Base-by-base conservation (phyloP, 2,888 invertebrate genomes). In the Rhaphigaster nebulosa region DNA sequence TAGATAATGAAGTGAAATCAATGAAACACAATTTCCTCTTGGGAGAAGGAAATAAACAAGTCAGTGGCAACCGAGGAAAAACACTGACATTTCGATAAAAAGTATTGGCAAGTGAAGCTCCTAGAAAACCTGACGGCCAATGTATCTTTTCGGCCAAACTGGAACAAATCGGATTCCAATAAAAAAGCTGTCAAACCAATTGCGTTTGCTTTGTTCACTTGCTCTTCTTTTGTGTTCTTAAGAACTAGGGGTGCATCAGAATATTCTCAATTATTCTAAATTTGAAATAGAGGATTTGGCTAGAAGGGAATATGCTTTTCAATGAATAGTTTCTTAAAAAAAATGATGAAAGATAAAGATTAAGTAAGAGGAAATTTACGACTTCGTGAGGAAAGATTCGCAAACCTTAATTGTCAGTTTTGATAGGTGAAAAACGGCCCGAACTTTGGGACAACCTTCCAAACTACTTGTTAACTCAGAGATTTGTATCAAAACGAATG, bases 81-180 rank as follows among this genome's bases (percentile, higher is more conserved):
- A 65, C 65, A 65, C 65, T 60, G 60, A 65, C 65, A 65, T 29
- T 65, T 15, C 29, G 60, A 60, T 60, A 60, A 60, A 60, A 60
- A 65, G 29, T 65, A 65, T 65, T 15, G 65, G 65, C n/a, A 60
- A 60, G 26, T 1, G 60, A 60, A 60, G 60, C 12, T 60, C 60
- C 60, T n/a, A 60, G n/a, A 60, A 13, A 65, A 65, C n/a, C n/a
- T 29, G 65, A 65, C 13, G 65, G 29, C 65, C 65, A 29, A 65
- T 65, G 65, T 65, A 65, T 65, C n/a, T 65, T 29, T 29, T 60
- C n/a, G 29, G 65, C 10, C 65, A 2, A 29, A 29, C 65, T 29
- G 65, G 15, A 65, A 65, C 29, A 15, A 65, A 65, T 65, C 29
- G 65, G 65, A 65, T n/a, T 65, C 15, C 29, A 15, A 65, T 65